These are phyloP conservation scores for Collichthys lucidus DNA, from an alignment of 2,113 vertebrate species.

Conservation along the genomic window DNA sequence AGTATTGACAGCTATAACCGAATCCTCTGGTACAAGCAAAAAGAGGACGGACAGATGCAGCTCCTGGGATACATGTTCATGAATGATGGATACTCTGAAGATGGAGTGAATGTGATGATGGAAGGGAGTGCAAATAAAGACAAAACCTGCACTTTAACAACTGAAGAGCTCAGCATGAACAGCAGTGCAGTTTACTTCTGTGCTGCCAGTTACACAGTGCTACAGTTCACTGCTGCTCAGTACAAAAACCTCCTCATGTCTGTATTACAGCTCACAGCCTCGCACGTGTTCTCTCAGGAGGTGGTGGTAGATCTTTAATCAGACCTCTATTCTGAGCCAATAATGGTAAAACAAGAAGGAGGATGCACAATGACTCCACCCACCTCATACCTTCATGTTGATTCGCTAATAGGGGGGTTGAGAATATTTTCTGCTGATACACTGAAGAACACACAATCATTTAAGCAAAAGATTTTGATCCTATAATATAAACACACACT, in stretches of 20 bases:
- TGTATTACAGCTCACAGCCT: too few species aligned
- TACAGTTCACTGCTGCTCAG: not conserved
- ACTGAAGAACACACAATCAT: too few species aligned
- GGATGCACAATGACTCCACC: not conserved
- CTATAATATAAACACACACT: too few species aligned
- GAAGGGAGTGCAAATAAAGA: slow-evolving; percentile 16
- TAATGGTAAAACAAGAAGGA: not conserved
- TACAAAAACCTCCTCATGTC: slow-evolving; percentile 41
- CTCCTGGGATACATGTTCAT: slow-evolving; percentile 68
- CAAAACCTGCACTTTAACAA: slow-evolving; percentile 31
- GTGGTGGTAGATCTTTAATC: not conserved
- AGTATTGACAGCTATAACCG: slow-evolving; percentile 8
- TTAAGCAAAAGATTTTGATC: too few species aligned
- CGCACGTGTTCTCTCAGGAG: too few species aligned
- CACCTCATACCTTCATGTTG: too few species aligned
- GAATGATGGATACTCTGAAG: fast-evolving
- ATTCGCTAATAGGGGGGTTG: too few species aligned
- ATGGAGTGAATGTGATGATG: slow-evolving; percentile 17
- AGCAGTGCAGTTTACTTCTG: slow-evolving; percentile 67
- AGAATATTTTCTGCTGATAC: too few species aligned
- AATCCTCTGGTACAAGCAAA: slow-evolving; percentile 67
- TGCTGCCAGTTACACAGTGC: slow-evolving; percentile 57
- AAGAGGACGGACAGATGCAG: slow-evolving; percentile 1
- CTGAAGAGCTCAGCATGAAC: not conserved
- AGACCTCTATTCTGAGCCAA: too few species aligned